Percentiles rank a stretch among this genome's conserved stretches.
Conservation (phyloP, 2,797 vertebrate species). For the Otus scops region DNA sequence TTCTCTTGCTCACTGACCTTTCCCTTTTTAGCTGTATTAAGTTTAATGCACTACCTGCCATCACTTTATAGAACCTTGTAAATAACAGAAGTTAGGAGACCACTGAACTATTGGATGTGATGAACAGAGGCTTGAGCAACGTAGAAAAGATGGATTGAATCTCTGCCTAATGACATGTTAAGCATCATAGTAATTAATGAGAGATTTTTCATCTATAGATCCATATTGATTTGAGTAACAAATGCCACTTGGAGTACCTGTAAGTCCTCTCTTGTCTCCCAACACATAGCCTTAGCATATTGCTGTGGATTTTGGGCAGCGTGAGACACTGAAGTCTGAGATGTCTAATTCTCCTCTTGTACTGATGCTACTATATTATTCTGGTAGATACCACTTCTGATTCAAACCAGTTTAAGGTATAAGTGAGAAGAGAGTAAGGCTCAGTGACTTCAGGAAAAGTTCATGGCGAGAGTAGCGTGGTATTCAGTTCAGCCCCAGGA, state of each 20-base stretch:
- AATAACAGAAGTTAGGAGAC: constrained; percentile 6
- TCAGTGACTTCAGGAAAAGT: not conserved
- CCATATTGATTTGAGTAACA: not conserved
- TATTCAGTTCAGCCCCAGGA: not conserved
- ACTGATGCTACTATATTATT: not conserved
- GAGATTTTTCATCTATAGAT: not conserved
- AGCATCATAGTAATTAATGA: not conserved
- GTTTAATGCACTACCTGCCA: not conserved
- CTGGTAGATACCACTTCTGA: not conserved
- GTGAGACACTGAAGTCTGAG: not conserved
- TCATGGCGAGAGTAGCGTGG: not conserved
- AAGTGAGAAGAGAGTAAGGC: not conserved
- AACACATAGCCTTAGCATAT: not conserved
- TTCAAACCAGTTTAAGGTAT: not conserved
- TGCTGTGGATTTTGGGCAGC: not conserved
- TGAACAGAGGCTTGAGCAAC: not conserved
- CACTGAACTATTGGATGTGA: not conserved
- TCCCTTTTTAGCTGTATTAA: not conserved
- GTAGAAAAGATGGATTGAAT: not conserved
- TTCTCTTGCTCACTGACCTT: not conserved
- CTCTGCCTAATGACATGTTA: not conserved
- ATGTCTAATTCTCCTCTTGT: not conserved
- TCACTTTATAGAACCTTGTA: not conserved
- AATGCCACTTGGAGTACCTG: not conserved
- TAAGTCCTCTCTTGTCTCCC: not conserved